A percentile compares a stretch with the other conserved stretches of the same genome.
These are phyloP conservation scores for Agrenia bidenticulata DNA, from an alignment of 2,888 invertebrate genomes.

Conservation along the genomic window DNA sequence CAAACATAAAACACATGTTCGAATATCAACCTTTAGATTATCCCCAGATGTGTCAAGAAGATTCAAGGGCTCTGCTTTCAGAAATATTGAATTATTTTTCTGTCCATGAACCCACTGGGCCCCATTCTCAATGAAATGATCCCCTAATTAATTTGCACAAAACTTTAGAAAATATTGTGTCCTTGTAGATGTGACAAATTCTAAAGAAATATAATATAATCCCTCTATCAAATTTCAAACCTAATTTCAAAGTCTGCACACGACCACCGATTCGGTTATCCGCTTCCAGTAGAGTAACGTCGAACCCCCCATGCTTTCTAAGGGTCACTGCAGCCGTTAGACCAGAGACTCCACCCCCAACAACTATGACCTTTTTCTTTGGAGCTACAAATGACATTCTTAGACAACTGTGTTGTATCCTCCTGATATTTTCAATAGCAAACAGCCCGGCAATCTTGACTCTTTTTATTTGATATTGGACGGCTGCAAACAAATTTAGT, in stretches of 20 bases:
- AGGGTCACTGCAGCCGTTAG: slow-evolving; percentile 81
- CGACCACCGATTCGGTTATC: slow-evolving; percentile 79
- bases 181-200: neutral
- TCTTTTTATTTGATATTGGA: no score
- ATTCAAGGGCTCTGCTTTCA: slow-evolving; percentile 68
- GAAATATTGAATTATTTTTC: slow-evolving; percentile 83
- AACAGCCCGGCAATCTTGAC: no score
- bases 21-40: slow-evolving; percentile 13
- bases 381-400: neutral
- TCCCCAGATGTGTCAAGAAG: slow-evolving; percentile 16
- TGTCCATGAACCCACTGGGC: slow-evolving; percentile 95
- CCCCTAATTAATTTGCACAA: slow-evolving; percentile 54
- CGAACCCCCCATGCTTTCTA: slow-evolving; percentile 73
- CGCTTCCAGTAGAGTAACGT: slow-evolving; percentile 79
- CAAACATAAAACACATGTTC: neutral
- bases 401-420: no score
- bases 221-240: slow-evolving; percentile 56
- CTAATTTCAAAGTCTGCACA: slow-evolving; percentile 73
- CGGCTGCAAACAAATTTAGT: no score
- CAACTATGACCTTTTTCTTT: slow-evolving; percentile 57
- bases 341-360: slow-evolving; percentile 84
- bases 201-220: no score
- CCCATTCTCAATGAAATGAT: slow-evolving; percentile 72
- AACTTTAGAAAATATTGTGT: neutral
- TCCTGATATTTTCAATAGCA: no score